A percentile compares a stretch with the other conserved stretches of the same genome.
Conservation (phyloP, 2,888 invertebrate species). For the Zaprionus obscuricornis region DNA sequence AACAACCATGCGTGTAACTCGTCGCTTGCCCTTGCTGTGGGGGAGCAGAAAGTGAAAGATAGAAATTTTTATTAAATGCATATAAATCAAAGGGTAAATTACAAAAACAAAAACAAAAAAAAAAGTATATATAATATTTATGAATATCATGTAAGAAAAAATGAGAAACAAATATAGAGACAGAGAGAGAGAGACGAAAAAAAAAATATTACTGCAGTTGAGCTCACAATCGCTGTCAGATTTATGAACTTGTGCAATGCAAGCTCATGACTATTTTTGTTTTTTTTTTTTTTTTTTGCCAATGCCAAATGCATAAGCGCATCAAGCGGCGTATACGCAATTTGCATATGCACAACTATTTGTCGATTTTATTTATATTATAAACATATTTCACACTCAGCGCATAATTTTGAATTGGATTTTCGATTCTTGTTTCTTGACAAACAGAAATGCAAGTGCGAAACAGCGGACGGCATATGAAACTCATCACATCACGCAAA, state of each 20-base stretch:
- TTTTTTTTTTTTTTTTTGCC: conserved; percentile 16
- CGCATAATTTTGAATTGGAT: conserved; percentile 46
- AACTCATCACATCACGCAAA: conserved; percentile 28
- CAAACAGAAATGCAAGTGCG: too few species aligned
- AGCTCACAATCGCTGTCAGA: conserved; percentile 17
- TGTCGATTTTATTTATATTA: conserved; percentile 1
- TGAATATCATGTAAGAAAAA: conserved; percentile 1
- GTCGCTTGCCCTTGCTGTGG: conserved; percentile 90
- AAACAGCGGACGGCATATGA: conserved; percentile 7
- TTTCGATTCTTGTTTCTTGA: too few species aligned
- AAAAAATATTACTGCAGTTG: conserved; percentile 19
- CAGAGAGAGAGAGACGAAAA: conserved; percentile 14
- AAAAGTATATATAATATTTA: neutral
- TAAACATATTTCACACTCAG: neutral
- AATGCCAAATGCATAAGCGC: conserved; percentile 25
- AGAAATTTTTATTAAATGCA: too few species aligned
- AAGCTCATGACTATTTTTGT: neutral
- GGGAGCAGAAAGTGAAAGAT: conserved; percentile 5
- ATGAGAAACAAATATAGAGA: conserved; percentile 9
- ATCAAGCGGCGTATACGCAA: conserved; percentile 33
- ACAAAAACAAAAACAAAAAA: conserved; percentile 6
- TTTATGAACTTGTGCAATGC: conserved; percentile 32
- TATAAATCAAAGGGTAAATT: too few species aligned
- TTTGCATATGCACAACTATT: conserved; percentile 31
- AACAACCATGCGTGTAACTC: conserved; percentile 96